Evolutionary conservation across 2,888 invertebrate species (phyloP).

Genomic region (Xanthorhoe designata): DNA sequence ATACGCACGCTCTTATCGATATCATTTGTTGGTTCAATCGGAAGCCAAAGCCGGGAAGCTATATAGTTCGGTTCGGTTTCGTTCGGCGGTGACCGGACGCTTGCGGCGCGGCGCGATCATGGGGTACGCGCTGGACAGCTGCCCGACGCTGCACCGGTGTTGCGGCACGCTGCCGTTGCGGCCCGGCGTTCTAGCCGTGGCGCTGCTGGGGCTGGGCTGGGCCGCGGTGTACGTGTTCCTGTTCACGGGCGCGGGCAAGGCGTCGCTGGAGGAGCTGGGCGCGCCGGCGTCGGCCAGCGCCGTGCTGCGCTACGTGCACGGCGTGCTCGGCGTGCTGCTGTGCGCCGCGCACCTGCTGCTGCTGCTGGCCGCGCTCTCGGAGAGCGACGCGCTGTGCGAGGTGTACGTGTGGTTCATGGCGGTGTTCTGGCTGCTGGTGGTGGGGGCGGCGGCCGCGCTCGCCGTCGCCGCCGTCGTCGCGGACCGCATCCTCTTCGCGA

Average conservation of each 20-base stretch:
- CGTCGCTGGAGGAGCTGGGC: constrained; percentile 33
- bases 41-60: too few relatives aligned
- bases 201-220: constrained; percentile 48
- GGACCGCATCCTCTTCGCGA: constrained; percentile 28
- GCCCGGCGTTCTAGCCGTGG: constrained; percentile 30
- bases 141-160: constrained; percentile 52
- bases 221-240: constrained; percentile 46
- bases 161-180: constrained; percentile 51
- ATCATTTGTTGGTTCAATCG: too few relatives aligned
- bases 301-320: constrained; percentile 49
- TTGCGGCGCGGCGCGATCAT: constrained; percentile 25
- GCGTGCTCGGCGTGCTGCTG: constrained; percentile 52
- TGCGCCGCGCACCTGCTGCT: constrained; percentile 51
- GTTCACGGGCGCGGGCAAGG: constrained; percentile 43
- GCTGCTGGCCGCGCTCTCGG: constrained; percentile 43
- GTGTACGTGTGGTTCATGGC: constrained; percentile 57
- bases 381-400: constrained; percentile 55
- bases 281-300: constrained; percentile 24
- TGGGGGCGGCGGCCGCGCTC: constrained; percentile 27
- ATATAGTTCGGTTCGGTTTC: too few relatives aligned
- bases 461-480: constrained; percentile 29
- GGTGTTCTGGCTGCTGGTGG: constrained; percentile 27
- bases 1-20: too few relatives aligned
- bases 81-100: too few relatives aligned
- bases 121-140: constrained; percentile 53